Evolutionary conservation across 2,888 invertebrate species (phyloP).

Genomic region (Phyto melanocephala): DNA sequence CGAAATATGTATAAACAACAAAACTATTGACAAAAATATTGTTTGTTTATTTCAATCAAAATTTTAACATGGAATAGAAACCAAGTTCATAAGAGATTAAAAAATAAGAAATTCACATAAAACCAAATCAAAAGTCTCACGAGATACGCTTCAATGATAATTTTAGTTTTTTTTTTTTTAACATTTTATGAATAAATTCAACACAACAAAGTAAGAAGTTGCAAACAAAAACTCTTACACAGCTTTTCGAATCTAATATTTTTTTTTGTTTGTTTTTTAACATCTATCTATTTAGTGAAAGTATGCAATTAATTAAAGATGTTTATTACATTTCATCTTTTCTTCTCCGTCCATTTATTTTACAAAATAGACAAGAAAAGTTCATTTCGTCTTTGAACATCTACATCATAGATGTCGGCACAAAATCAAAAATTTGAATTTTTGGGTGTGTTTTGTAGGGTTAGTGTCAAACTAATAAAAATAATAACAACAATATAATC

Average conservation of each 20-base stretch:
- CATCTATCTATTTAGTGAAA: slow-evolving; percentile 2
- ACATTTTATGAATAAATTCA: slow-evolving; percentile 6
- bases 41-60: neutral
- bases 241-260: neutral
- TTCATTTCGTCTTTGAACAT: neutral
- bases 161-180: neutral
- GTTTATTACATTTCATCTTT: neutral
- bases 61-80: neutral
- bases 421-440: neutral
- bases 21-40: neutral
- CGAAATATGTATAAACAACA: neutral
- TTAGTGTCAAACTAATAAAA: slow-evolving; percentile 9
- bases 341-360: neutral
- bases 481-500: neutral
- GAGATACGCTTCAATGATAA: slow-evolving; percentile 13
- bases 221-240: neutral
- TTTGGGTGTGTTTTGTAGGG: slow-evolving; percentile 3
- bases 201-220: neutral
- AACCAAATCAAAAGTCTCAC: neutral
- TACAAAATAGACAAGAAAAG: neutral
- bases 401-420: neutral
- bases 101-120: neutral
- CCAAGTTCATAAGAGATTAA: neutral
- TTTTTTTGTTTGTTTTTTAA: neutral
- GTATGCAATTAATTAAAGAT: slow-evolving; percentile 24